phyloP scores from a whole-genome alignment of 2,797 vertebrate species.

The Falco berigora region DNA sequence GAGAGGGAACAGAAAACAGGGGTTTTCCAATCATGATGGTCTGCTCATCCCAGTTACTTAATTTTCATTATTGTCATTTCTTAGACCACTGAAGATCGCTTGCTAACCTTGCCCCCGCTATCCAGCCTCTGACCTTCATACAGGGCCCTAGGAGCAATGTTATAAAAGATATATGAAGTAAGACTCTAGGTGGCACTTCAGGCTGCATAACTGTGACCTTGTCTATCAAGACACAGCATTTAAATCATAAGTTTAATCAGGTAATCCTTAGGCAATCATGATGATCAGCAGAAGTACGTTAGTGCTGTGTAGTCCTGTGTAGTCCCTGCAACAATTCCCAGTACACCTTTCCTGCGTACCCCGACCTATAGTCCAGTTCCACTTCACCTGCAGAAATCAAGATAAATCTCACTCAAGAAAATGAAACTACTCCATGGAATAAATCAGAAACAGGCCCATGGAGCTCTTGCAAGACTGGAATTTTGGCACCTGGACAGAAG shows the following conservation, averaged over 20 bases:
- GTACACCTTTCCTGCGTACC: neutral
- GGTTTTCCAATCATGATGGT: neutral
- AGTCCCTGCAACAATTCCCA: neutral
- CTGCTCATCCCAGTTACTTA: neutral
- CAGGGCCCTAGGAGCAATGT: neutral
- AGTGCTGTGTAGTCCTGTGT: neutral
- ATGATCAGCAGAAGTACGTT: neutral
- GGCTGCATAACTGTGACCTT: constrained; percentile 44
- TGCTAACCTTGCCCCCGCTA: neutral
- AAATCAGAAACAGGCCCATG: neutral
- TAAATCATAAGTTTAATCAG: constrained; percentile 34
- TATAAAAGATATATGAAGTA: constrained; percentile 7
- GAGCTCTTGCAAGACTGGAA: neutral
- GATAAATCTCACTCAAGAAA: neutral
- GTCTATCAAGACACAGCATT: constrained; percentile 17
- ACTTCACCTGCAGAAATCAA: neutral
- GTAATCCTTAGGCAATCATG: neutral
- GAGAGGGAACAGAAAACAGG: neutral
- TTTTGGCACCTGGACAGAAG: neutral
- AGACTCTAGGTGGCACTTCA: constrained; percentile 67
- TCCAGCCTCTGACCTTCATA: constrained; percentile 13
- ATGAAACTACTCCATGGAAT: neutral
- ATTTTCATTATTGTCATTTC: neutral
- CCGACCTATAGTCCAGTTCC: neutral
- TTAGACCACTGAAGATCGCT: neutral